Evolutionary conservation across 2,113 vertebrate genomes (phyloP), one percentile per base, ranked within the genome.

Genomic region (Rhinolophus sinicus): DNA sequence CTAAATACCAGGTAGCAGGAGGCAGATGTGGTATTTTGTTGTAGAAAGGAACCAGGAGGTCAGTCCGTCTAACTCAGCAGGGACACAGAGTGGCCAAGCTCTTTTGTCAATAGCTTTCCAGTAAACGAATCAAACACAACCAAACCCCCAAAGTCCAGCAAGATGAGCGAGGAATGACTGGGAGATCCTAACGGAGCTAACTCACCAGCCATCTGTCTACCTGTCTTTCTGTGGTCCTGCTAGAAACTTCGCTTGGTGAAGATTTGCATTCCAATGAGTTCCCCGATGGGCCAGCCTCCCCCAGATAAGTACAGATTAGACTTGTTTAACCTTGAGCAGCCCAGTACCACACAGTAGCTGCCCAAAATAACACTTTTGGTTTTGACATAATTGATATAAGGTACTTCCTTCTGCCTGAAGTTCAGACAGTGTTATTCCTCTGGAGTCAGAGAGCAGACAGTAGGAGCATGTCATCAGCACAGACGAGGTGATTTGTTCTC

Each of bases 391-490:
- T 19, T 10, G 60, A 30, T 78, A 10, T 6, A 12, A 60, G 50
- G 21, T 12, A 26, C 38, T 64, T 58, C 75, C 56, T 81, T 83
- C 67, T 73, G 77, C 96, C 28, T 54, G 21, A 28, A 35, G 80
- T 38, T 73, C 26, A 92, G 56, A 69, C 13, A 82, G 50, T 6
- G 1, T 28, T 54, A 44, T 84, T 90, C 47, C 44, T 56, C 82
- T 76, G 52, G 30, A 93, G n/a, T n/a, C 12, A 69, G 0, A n/a
- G 0, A 47, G 24, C 22, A 16, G 8, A 28, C 50, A 75, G 40
- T 0, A 28, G 18, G 54, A 92, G 4, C 30, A 35, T 1, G 4
- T 40, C 6, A 33, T 15, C 14, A 60, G 72, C 38, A n/a, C 0
- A 54, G 30, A 60, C 2, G 44, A 54, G n/a, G 21, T 5, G 15